phyloP scores from a whole-genome alignment of 2,113 vertebrate species.

The Hoplias malabaricus region DNA sequence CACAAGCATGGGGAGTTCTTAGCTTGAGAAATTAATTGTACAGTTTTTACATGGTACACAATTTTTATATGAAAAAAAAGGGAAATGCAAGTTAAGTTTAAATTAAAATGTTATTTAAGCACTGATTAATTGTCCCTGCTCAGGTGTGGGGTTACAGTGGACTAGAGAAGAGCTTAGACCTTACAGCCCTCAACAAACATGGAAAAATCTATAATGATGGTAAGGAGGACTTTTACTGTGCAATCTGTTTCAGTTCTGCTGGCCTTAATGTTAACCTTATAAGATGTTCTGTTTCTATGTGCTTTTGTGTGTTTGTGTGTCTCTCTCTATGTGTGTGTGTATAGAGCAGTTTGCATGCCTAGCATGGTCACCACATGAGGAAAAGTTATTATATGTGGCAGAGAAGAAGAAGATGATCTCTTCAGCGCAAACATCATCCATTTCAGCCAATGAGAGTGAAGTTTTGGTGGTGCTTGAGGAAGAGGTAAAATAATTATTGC shows the following conservation, averaged over 20 bases:
- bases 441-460: conserved; percentile 14
- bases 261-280: not conserved
- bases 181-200: conserved; percentile 66
- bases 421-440: not conserved
- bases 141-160: conserved; percentile 73
- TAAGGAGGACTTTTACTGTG: conserved; percentile 38
- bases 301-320: conserved; percentile 38
- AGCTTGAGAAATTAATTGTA: too few relatives aligned
- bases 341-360: conserved; percentile 73
- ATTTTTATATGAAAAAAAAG: too few relatives aligned
- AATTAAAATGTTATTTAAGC: not conserved
- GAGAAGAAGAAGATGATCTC: conserved; percentile 60
- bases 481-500: conserved; percentile 24
- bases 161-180: conserved; percentile 67
- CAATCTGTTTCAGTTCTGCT: not conserved
- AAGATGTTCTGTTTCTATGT: not conserved
- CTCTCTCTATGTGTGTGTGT: too few relatives aligned
- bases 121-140: conserved; percentile 5
- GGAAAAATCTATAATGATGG: conserved; percentile 73
- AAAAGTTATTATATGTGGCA: conserved; percentile 71
- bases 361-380: conserved; percentile 73
- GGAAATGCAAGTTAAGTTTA: too few relatives aligned
- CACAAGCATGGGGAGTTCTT: too few relatives aligned
- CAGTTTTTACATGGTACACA: too few relatives aligned
- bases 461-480: conserved; percentile 26